phyloP scores from a whole-genome alignment of 2,113 vertebrate species.

The Salvelinus alpinus region DNA sequence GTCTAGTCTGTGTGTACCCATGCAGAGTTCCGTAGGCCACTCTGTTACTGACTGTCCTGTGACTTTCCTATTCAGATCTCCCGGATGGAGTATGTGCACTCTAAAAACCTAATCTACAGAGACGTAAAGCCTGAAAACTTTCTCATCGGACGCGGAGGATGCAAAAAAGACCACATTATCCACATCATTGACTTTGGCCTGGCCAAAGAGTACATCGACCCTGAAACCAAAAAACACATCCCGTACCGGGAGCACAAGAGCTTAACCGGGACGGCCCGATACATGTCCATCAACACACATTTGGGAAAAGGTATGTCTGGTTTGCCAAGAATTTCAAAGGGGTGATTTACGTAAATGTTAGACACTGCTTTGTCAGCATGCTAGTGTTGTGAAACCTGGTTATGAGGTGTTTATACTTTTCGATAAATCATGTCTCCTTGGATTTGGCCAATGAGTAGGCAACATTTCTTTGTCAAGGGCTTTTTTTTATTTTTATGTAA shows the following conservation, averaged over 20 bases:
- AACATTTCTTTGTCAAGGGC: not conserved
- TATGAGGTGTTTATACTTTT: not conserved
- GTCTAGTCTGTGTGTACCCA: not conserved
- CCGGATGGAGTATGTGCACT: slow-evolving; percentile 98
- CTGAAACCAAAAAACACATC: slow-evolving; percentile 99
- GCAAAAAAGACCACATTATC: slow-evolving; percentile 96
- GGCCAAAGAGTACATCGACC: slow-evolving; percentile 98
- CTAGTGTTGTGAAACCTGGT: not conserved
- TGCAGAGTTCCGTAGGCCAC: not conserved
- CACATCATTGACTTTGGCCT: slow-evolving; percentile 99
- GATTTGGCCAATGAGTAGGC: not conserved
- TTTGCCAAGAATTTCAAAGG: not conserved
- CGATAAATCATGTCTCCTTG: not conserved
- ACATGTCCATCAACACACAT: slow-evolving; percentile 99
- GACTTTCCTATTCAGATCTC: slow-evolving; percentile 81
- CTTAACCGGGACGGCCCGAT: slow-evolving; percentile 95
- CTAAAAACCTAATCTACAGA: slow-evolving; percentile 98
- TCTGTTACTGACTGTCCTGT: slow-evolving; percentile 1
- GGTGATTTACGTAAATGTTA: too few relatives aligned
- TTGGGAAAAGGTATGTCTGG: slow-evolving; percentile 92
- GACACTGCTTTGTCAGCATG: too few relatives aligned
- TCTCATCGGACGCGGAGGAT: slow-evolving; percentile 95
- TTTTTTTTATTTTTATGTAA: too few relatives aligned
- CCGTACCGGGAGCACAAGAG: slow-evolving; percentile 99
- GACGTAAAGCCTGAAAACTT: slow-evolving; percentile 99